Conservation (phyloP, 2,888 invertebrate genomes). For the Polyommatus iphigenia region DNA sequence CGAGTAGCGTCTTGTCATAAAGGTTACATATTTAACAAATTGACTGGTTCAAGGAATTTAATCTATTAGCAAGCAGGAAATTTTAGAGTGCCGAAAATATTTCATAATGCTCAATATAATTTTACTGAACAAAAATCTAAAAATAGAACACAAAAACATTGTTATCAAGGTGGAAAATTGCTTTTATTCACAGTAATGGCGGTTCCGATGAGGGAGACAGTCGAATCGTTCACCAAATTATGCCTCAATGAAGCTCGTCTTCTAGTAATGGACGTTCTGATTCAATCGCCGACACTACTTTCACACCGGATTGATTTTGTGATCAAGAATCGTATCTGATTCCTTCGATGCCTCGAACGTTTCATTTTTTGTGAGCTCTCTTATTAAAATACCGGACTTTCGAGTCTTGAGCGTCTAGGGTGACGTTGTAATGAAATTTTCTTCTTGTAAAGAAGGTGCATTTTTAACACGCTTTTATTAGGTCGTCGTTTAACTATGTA, state of each 20-base stretch:
- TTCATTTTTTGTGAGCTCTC: slow-evolving; percentile 23
- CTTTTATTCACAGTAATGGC: slow-evolving; percentile 26
- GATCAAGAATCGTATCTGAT: slow-evolving; percentile 49
- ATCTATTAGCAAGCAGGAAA: too few relatives aligned
- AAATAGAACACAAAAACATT: slow-evolving; percentile 22
- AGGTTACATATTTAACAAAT: too few relatives aligned
- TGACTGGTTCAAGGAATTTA: too few relatives aligned
- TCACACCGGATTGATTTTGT: slow-evolving; percentile 57
- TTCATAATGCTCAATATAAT: neutral
- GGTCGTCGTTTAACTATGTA: neutral
- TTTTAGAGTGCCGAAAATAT: neutral
- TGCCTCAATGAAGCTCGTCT: slow-evolving; percentile 56
- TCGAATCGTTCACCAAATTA: slow-evolving; percentile 59
- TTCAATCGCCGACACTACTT: slow-evolving; percentile 64
- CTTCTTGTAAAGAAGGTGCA: neutral
- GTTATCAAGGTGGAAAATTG: slow-evolving; percentile 30
- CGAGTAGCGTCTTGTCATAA: neutral
- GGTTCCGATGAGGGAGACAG: slow-evolving; percentile 25
- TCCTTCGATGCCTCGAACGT: neutral
- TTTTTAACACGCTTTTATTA: neutral
- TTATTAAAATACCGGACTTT: neutral
- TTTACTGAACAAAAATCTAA: neutral
- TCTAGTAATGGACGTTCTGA: slow-evolving; percentile 63
- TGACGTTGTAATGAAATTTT: neutral
- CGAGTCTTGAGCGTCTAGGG: neutral